Base-by-base conservation (phyloP, 2,113 vertebrate genomes). In the Gila orcuttii region DNA sequence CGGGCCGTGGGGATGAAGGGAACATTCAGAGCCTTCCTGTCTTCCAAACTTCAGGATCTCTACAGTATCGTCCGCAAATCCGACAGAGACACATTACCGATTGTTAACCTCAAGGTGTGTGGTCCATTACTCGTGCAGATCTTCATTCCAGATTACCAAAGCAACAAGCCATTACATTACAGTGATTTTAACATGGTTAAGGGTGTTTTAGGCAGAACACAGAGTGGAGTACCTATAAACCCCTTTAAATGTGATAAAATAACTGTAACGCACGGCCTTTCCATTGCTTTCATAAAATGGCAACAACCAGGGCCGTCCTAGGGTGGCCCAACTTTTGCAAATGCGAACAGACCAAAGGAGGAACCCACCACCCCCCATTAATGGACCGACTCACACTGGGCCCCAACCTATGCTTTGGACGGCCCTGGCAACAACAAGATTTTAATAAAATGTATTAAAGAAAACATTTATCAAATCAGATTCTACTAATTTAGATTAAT, bases 11-110 rank as follows among this genome's bases (percentile, higher is more conserved):
- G 98, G 12, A 91, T 99, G 90, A 90, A 93, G 0, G 98, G 98
- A 82, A 99, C 98, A 0, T 99, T 97, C 96, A 94, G 97, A 0
- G 98, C 97, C 83, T 99, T 99, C 95, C 94, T 99, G 71, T 99
- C 98, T 17, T 97, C 98, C 0, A 95, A 93, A 84, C 94, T 99
- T 9, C 98, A 99, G 89, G 98, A 99, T 79, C 96, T 99, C 42
- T 95, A 97, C 89, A 99, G 97, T 92, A 96, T 99, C 0, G 98
- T 99, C 82, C 97, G 97, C 82, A 96, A 94, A 21, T 93, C 96
- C 0, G 97, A 99, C 93, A 92, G 97, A 0, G 77, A 92, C 0
- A 0, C 83, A 0, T 39, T 98, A 81, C 97, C 97, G 10, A 94
- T 99, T 0, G 93, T 99, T 88, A 99, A 99, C 92, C 95, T 99